Base-by-base conservation (phyloP, 2,888 invertebrate species). In the Microctonus brassicae region DNA sequence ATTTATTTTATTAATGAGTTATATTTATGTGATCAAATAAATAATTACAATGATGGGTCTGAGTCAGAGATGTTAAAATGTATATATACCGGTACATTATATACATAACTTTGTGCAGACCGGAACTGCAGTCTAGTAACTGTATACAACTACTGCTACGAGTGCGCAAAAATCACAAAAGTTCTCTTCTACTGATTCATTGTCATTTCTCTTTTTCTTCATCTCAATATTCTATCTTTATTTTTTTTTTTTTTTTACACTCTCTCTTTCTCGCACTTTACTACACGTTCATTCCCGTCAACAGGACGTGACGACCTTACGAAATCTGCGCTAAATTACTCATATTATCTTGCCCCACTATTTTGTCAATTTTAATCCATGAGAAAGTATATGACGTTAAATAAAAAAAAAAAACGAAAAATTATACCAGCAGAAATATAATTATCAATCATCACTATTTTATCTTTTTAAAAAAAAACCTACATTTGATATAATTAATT, bases 71-170 rank as follows among this genome's bases (percentile, higher is more conserved):
- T 5, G 17, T 47, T 29, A 13, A 57, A 57, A 20, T 33, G 39
- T 17, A n/a, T n/a, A 67, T 58, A 29, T n/a, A 20, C 24, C 4
- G 29, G 22, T 11, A 36, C 29, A 5, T 29, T 58, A 42, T 68
- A 55, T 68, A 39, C 47, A 47, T 63, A 61, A 20, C 63, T 70
- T 65, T 61, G 29, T 70, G 26, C 63, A 39, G 68, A 69, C 76
- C 82, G 82, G 82, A 82, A 82, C 80, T 82, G 81, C 82, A 82
- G 82, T 82, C 82, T 82, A 82, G 82, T 82, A 82, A 82, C 73
- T 80, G 79, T 79, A 17, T 75, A 76, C 73, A 57, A 68, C n/a
- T n/a, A n/a, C 72, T 60, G 65, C 57, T 36, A n/a, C 55, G 71
- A 61, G 58, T 62, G 55, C 57, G 53, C 63, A 42, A 64, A 66